phyloP scores from a whole-genome alignment of 2,113 vertebrate species.

The Rhynchomys soricoides region DNA sequence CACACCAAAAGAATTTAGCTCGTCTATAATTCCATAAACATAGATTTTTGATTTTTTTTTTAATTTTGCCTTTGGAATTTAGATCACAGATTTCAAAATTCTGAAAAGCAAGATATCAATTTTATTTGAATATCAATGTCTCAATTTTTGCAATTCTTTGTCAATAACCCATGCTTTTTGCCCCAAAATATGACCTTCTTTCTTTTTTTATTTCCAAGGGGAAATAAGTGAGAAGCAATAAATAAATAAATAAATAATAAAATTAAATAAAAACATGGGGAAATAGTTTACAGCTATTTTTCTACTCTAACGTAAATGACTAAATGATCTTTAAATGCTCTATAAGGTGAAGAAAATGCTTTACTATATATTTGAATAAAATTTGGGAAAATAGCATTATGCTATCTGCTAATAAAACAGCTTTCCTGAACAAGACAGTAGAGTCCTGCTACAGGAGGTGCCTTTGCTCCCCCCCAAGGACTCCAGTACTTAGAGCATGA shows the following conservation, averaged over 20 bases:
- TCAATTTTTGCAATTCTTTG: not conserved
- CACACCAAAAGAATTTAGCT: not conserved
- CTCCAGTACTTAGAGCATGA: slow-evolving; percentile 1
- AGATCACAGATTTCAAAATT: not conserved
- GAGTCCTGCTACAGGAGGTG: not conserved
- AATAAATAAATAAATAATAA: not conserved
- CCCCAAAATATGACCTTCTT: not conserved
- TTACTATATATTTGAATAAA: slow-evolving; percentile 16
- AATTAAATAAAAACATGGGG: not conserved
- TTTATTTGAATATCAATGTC: slow-evolving; percentile 38
- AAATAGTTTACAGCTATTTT: not conserved
- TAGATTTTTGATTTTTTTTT: not conserved
- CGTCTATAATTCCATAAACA: not conserved
- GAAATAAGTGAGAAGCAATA: not conserved
- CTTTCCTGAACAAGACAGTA: not conserved
- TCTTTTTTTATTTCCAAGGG: not conserved
- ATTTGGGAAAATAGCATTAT: not conserved
- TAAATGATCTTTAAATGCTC: not conserved
- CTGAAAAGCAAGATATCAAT: not conserved
- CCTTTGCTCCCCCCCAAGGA: not conserved
- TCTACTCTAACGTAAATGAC: not conserved
- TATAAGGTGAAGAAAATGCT: not conserved
- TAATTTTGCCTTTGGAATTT: not conserved
- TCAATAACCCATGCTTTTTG: not conserved
- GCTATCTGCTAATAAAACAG: not conserved